phyloP scores from a whole-genome alignment of 2,797 vertebrate species.

The Diplodus puntazzo region DNA sequence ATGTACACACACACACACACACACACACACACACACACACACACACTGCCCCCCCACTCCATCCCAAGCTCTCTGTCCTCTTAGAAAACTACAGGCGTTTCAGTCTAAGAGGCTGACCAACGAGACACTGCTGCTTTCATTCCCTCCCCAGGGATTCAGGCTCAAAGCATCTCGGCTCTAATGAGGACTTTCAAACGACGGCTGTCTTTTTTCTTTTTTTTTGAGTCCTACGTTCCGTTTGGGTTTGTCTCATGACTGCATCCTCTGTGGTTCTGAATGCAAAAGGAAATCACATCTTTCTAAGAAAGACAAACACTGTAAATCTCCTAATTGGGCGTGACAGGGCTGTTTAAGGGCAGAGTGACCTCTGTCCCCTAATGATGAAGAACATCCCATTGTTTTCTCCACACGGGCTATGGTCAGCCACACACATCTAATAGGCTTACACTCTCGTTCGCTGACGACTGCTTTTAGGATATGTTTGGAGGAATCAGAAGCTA shows the following conservation, averaged over 20 bases:
- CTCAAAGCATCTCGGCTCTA: constrained; percentile 62
- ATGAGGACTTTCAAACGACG: constrained; percentile 61
- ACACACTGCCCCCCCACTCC: constrained; percentile 4
- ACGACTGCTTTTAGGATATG: constrained; percentile 19
- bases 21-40: constrained; percentile 11
- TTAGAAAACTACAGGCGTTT: constrained; percentile 63
- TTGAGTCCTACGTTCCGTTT: constrained; percentile 31
- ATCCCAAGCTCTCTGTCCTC: constrained; percentile 42
- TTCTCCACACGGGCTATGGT: constrained; percentile 43
- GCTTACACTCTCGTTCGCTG: constrained; percentile 25
- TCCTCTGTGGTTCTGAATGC: constrained; percentile 42
- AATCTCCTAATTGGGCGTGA: constrained; percentile 73
- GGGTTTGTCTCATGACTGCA: constrained; percentile 53
- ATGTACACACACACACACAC: constrained; percentile 15
- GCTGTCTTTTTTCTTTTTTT: constrained; percentile 38
- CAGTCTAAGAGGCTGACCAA: constrained; percentile 56
- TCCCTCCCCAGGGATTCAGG: constrained; percentile 55
- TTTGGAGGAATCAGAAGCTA: constrained; percentile 19
- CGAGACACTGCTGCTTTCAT: constrained; percentile 69
- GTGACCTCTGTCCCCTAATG: constrained; percentile 46
- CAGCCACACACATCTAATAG: constrained; percentile 68
- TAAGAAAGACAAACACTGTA: constrained; percentile 69
- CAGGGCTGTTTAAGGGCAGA: constrained; percentile 51
- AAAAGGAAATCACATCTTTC: constrained; percentile 54
- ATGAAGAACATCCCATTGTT: constrained; percentile 76